phyloP scores from a whole-genome alignment of 2,113 vertebrate genomes.

The Platysteira castanea region DNA sequence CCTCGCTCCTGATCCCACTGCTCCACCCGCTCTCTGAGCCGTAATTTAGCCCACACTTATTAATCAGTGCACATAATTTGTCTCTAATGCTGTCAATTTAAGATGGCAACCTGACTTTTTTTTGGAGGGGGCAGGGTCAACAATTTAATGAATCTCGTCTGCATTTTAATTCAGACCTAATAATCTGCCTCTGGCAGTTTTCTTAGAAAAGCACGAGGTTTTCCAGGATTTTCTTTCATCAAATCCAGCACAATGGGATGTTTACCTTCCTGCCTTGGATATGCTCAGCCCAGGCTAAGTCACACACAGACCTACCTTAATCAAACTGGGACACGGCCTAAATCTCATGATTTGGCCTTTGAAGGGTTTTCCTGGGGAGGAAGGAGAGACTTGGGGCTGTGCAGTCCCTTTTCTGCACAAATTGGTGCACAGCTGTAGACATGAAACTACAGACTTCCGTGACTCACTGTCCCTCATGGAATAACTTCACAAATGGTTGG shows the following conservation, averaged over 20 bases:
- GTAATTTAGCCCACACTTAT: slow-evolving; percentile 63
- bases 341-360: not conserved
- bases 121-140: slow-evolving; percentile 76
- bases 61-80: slow-evolving; percentile 78
- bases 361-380: not conserved
- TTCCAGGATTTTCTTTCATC: slow-evolving; percentile 62
- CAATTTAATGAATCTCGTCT: slow-evolving; percentile 79
- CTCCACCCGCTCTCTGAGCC: not conserved
- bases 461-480: not conserved
- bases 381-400: not conserved
- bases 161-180: slow-evolving; percentile 79
- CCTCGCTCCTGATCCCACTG: not conserved
- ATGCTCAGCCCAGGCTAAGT: not conserved
- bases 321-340: not conserved
- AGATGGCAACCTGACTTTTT: slow-evolving; percentile 74
- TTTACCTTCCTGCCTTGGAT: slow-evolving; percentile 51
- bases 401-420: not conserved
- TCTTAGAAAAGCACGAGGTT: slow-evolving; percentile 50
- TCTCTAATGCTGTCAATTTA: slow-evolving; percentile 77
- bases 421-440: not conserved
- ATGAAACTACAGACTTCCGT: not conserved
- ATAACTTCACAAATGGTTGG: not conserved
- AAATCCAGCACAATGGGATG: slow-evolving; percentile 49
- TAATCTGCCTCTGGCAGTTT: slow-evolving; percentile 74
- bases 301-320: not conserved